Evolutionary conservation across 2,797 vertebrate species (phyloP).

Genomic region (Danio albolineatus): DNA sequence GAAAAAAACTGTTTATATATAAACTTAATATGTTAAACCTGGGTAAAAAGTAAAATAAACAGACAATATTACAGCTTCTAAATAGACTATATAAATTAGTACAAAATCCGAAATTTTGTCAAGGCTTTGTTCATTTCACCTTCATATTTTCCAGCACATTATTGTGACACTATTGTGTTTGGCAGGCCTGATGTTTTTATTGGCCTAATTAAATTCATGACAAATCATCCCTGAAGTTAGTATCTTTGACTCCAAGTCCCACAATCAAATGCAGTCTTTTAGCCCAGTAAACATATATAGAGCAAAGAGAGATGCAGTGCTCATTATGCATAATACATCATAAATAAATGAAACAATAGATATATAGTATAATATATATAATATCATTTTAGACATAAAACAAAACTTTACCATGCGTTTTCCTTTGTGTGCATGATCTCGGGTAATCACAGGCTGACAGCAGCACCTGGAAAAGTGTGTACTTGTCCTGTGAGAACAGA

Average conservation of each 20-base stretch:
- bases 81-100: not conserved
- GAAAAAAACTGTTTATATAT: too few species aligned
- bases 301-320: too few species aligned
- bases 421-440: conserved; percentile 65
- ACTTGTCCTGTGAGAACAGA: conserved; percentile 40
- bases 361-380: too few species aligned
- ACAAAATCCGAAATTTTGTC: not conserved
- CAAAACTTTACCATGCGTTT: conserved; percentile 64
- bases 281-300: not conserved
- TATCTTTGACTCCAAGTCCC: conserved; percentile 9
- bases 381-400: conserved; percentile 25
- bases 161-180: conserved; percentile 21
- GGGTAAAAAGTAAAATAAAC: not conserved
- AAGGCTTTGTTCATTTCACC: too few species aligned
- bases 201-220: conserved; percentile 17
- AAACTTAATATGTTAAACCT: not conserved
- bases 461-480: conserved; percentile 6
- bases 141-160: not conserved
- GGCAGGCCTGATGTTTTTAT: conserved; percentile 7
- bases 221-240: not conserved
- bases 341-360: not conserved
- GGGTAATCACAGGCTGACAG: conserved; percentile 12
- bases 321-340: not conserved
- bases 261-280: not conserved
- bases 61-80: not conserved